phyloP scores from a whole-genome alignment of 2,888 invertebrate genomes.

The Palloptera scutellata region DNA sequence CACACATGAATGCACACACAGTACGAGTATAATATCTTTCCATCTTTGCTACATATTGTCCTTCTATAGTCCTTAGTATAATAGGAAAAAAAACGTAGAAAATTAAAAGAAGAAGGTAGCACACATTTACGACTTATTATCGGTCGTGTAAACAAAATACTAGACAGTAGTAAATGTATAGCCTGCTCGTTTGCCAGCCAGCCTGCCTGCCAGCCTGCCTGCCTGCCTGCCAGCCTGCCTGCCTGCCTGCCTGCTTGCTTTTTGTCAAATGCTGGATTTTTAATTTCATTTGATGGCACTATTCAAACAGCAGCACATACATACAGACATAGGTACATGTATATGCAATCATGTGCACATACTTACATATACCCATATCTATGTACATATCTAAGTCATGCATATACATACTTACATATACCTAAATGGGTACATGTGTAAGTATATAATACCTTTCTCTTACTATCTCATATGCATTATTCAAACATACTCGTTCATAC shows the following conservation, averaged over 20 bases:
- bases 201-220: not conserved
- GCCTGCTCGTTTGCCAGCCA: not conserved
- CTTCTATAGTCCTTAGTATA: too few relatives aligned
- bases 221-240: not conserved
- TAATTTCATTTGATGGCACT: not conserved
- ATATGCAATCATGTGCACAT: not conserved
- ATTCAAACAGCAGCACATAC: too few relatives aligned
- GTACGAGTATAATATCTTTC: too few relatives aligned
- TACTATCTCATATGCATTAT: too few relatives aligned
- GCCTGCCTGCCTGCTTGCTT: not conserved
- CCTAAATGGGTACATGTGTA: too few relatives aligned
- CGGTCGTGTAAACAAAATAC: too few relatives aligned
- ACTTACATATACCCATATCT: not conserved
- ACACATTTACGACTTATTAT: too few relatives aligned
- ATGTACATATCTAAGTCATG: not conserved
- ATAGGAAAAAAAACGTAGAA: too few relatives aligned
- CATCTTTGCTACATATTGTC: too few relatives aligned
- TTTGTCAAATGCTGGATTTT: not conserved
- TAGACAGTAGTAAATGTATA: constrained; percentile 11
- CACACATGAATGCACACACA: too few relatives aligned
- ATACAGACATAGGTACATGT: not conserved
- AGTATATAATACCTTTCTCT: not conserved
- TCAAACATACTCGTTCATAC: too few relatives aligned
- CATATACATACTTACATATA: not conserved
- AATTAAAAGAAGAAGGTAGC: too few relatives aligned